A percentile compares a stretch with the other conserved stretches of the same genome.
Evolutionary conservation across 2,113 vertebrate species (phyloP).

Genomic region (Tragelaphus buxtoni): DNA sequence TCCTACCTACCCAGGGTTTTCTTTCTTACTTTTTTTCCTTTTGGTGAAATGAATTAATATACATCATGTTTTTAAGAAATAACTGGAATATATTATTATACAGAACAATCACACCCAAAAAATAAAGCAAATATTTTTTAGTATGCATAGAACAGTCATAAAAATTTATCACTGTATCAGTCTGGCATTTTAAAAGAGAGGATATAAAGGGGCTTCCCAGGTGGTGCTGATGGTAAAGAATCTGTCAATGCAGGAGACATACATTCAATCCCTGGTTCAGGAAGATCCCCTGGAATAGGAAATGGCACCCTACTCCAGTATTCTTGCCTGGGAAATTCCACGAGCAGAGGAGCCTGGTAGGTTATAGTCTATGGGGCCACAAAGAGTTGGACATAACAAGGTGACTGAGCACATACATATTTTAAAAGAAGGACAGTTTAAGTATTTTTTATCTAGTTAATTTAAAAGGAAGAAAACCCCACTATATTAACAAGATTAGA

Average conservation of each 20-base stretch:
- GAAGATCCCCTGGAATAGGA: neutral
- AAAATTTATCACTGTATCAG: neutral
- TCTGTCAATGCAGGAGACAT: neutral
- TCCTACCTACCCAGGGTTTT: neutral
- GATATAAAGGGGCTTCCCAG: neutral
- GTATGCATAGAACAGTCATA: neutral
- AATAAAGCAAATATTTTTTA: conserved; percentile 12
- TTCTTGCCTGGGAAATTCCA: neutral
- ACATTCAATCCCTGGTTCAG: neutral
- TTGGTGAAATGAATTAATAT: neutral
- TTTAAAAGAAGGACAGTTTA: neutral
- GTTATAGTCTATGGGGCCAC: neutral
- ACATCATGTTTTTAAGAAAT: neutral
- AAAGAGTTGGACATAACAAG: neutral
- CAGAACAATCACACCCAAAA: neutral
- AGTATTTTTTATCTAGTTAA: neutral
- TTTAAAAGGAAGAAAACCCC: neutral
- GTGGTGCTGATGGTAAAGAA: neutral
- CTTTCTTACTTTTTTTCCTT: neutral
- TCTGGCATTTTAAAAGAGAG: neutral
- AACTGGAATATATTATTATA: neutral
- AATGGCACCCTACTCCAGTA: neutral
- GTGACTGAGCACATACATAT: neutral
- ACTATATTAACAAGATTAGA: neutral
- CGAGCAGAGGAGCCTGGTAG: neutral